phyloP scores from a whole-genome alignment of 2,888 invertebrate species.

The Tubulanus polymorphus region DNA sequence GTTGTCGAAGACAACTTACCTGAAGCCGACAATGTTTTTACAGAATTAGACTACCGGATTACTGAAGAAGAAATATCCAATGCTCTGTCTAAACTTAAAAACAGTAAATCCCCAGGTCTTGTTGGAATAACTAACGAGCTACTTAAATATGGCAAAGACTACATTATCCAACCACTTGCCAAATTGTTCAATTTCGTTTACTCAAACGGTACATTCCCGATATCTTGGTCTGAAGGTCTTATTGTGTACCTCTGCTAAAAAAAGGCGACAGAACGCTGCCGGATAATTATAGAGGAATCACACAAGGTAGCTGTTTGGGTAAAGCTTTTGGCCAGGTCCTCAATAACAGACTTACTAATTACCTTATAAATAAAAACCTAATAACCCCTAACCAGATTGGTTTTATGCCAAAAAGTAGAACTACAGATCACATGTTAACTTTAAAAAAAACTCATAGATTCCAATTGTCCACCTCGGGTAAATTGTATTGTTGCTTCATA shows the following conservation, averaged over 20 bases:
- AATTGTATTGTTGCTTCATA: not conserved
- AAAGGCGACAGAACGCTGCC: not conserved
- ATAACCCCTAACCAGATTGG: not conserved
- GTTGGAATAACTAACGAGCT: not conserved
- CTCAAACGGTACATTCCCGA: not conserved
- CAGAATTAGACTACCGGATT: too few species aligned
- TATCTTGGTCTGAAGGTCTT: not conserved
- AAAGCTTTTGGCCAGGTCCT: not conserved
- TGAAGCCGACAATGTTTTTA: too few species aligned
- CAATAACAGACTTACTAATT: not conserved
- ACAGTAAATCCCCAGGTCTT: not conserved
- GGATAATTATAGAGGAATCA: not conserved
- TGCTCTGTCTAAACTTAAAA: not conserved
- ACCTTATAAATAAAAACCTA: not conserved
- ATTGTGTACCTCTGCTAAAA: not conserved
- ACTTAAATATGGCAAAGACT: not conserved
- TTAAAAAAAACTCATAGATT: too few species aligned
- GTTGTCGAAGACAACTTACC: too few species aligned
- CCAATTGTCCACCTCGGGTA: too few species aligned
- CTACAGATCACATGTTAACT: not conserved
- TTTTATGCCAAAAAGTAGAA: not conserved
- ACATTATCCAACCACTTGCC: not conserved
- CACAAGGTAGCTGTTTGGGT: not conserved
- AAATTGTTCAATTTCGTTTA: not conserved
- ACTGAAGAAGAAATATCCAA: not conserved